These are phyloP conservation scores for Ibycter americanus DNA, from an alignment of 2,797 vertebrate genomes.

Conservation along the genomic window DNA sequence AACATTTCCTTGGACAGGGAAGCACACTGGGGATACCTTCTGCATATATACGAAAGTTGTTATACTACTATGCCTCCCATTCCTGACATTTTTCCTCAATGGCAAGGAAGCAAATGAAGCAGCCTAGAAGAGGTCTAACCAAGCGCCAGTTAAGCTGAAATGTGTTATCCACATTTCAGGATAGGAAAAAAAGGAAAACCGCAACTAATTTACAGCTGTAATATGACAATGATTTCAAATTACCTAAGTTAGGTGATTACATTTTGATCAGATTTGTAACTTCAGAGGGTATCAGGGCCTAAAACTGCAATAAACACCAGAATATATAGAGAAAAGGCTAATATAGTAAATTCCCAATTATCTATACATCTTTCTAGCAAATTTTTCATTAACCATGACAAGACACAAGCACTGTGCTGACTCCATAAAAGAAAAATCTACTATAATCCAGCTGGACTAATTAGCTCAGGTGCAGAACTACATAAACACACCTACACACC, in stretches of 20 bases:
- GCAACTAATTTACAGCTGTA: not conserved
- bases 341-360: not conserved
- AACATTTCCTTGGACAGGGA: not conserved
- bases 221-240: not conserved
- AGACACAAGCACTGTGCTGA: not conserved
- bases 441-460: not conserved
- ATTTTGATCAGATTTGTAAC: not conserved
- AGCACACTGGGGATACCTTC: not conserved
- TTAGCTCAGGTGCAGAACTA: not conserved
- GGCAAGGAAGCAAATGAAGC: not conserved
- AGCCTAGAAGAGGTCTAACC: not conserved
- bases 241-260: not conserved
- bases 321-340: not conserved
- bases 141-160: not conserved
- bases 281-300: not conserved
- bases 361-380: not conserved
- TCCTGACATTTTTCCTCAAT: not conserved
- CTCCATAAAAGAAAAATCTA: not conserved
- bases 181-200: not conserved
- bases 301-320: not conserved
- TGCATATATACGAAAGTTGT: not conserved
- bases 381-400: not conserved
- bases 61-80: not conserved
- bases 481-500: not conserved
- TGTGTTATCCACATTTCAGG: not conserved